Conservation (phyloP, 2,113 vertebrate genomes). For the Zosterops hypoxanthus region DNA sequence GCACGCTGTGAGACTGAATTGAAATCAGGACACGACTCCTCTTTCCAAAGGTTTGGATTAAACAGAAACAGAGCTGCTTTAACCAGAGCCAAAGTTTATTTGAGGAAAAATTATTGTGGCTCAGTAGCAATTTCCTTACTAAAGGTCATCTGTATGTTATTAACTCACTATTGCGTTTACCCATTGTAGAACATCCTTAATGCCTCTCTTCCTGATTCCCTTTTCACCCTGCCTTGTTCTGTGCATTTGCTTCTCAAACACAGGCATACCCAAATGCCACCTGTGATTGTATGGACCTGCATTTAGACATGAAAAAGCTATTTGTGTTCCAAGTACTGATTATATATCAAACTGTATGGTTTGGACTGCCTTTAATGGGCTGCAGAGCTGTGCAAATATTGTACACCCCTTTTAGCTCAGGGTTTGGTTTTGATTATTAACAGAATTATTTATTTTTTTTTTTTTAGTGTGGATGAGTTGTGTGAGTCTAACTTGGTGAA, state of each 20-base stretch:
- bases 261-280: neutral
- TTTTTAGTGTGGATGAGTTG: neutral
- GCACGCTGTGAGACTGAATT: neutral
- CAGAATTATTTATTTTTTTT: neutral
- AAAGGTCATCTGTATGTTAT: conserved; percentile 65
- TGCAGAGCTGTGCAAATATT: neutral
- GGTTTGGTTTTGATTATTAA: neutral
- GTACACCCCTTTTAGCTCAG: neutral
- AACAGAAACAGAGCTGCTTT: conserved; percentile 38
- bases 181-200: conserved; percentile 41
- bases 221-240: neutral
- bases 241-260: conserved; percentile 35
- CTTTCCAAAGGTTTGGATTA: conserved; percentile 6
- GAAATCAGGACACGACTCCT: neutral
- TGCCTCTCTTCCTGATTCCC: conserved; percentile 56
- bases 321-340: conserved; percentile 13
- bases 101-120: conserved; percentile 55
- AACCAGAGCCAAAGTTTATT: conserved; percentile 52
- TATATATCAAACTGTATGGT: neutral
- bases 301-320: neutral
- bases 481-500: neutral
- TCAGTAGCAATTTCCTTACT: conserved; percentile 59
- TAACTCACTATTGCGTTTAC: conserved; percentile 53
- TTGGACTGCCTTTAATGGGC: neutral
- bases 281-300: neutral